phyloP scores from a whole-genome alignment of 2,888 invertebrate species.

The Aproaerema taeniolella region DNA sequence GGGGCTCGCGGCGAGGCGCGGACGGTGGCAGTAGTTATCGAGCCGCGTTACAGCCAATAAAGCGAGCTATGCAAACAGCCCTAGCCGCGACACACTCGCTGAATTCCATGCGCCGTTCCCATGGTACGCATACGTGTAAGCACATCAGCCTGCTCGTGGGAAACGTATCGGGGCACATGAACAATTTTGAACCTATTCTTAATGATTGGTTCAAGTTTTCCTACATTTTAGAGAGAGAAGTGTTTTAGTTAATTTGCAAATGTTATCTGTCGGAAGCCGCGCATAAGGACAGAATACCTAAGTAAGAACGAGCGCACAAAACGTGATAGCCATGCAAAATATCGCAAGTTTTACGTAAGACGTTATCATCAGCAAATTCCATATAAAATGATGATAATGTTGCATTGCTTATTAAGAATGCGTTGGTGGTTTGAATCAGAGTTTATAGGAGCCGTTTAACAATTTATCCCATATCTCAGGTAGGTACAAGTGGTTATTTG shows the following conservation, averaged over 20 bases:
- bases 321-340: conserved; percentile 50
- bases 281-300: conserved; percentile 41
- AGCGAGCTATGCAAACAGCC: conserved; percentile 71
- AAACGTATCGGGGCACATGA: neutral
- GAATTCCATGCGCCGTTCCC: conserved; percentile 68
- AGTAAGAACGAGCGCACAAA: conserved; percentile 32
- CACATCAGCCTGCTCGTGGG: neutral
- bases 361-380: conserved; percentile 49
- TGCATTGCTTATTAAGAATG: no score
- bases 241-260: no score
- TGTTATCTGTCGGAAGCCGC: conserved; percentile 34
- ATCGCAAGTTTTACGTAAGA: conserved; percentile 47
- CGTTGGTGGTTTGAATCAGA: no score
- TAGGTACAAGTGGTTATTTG: conserved; percentile 2
- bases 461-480: no score
- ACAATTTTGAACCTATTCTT: neutral
- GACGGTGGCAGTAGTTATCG: conserved; percentile 42
- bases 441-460: no score
- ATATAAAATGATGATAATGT: conserved; percentile 36
- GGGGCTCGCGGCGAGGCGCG: conserved; percentile 27
- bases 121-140: no score
- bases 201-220: conserved; percentile 75
- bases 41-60: conserved; percentile 68
- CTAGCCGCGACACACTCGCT: conserved; percentile 48
- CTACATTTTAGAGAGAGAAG: no score